These are phyloP conservation scores for Cricetomys ansorgei DNA, from an alignment of 2,113 vertebrate genomes.

Conservation along the genomic window DNA sequence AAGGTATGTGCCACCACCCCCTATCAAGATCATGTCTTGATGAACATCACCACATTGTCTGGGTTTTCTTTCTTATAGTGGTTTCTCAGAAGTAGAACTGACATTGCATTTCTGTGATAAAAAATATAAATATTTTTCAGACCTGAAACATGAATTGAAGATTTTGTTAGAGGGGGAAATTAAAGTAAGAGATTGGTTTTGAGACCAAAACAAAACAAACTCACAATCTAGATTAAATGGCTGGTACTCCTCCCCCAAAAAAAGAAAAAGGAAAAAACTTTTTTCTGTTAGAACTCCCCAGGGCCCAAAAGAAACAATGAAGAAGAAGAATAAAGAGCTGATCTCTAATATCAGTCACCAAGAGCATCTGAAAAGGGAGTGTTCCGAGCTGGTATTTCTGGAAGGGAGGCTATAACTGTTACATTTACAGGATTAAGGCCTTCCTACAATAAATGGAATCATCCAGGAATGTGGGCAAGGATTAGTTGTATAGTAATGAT, in stretches of 20 bases:
- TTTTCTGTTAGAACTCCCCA: constrained; percentile 32
- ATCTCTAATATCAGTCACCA: neutral
- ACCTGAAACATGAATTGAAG: constrained; percentile 11
- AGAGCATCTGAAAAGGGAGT: neutral
- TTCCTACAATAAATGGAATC: neutral
- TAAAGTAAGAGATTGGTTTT: constrained; percentile 38
- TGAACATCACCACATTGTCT: neutral
- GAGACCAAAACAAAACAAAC: constrained; percentile 10
- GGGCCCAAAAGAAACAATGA: neutral
- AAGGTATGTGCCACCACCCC: too few species aligned
- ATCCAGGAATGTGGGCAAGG: neutral
- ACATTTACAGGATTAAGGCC: neutral
- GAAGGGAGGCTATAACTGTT: neutral
- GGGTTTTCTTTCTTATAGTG: neutral
- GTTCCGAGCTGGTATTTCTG: neutral
- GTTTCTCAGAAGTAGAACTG: neutral
- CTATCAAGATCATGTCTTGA: constrained; percentile 15
- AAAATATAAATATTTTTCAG: neutral
- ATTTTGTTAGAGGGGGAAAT: neutral
- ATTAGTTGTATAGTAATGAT: neutral
- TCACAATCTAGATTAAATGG: neutral
- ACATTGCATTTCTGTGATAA: neutral
- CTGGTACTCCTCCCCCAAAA: neutral
- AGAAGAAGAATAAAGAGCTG: neutral
- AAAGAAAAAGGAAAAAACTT: neutral